These are phyloP conservation scores for Eupeodes corollae DNA, from an alignment of 1,140 invertebrate species.

Conservation along the genomic window DNA sequence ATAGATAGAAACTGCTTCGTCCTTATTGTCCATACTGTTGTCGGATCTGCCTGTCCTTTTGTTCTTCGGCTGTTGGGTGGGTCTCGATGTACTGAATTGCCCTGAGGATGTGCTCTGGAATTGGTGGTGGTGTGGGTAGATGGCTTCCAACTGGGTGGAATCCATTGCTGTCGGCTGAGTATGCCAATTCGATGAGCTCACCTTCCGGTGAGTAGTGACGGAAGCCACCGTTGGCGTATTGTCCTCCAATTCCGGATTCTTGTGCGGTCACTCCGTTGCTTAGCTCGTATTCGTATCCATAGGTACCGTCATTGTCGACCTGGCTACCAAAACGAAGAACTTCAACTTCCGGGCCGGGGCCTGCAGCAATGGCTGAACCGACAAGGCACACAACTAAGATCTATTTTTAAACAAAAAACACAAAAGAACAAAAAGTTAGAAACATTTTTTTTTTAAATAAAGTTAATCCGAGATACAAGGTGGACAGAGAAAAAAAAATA, in stretches of 20 bases:
- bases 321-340: slow-evolving; percentile 24
- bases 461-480: not conserved
- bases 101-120: slow-evolving; percentile 56
- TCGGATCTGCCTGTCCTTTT: too few relatives aligned
- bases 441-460: slow-evolving; percentile 1
- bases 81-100: slow-evolving; percentile 48
- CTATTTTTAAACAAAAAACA: slow-evolving; percentile 1
- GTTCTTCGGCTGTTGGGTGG: slow-evolving; percentile 36
- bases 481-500: not conserved
- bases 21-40: too few relatives aligned
- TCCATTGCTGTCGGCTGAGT: slow-evolving; percentile 67
- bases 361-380: slow-evolving; percentile 12
- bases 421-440: not conserved
- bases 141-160: slow-evolving; percentile 62
- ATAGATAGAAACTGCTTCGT: too few relatives aligned
- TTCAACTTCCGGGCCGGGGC: slow-evolving; percentile 18
- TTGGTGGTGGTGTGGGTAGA: slow-evolving; percentile 64
- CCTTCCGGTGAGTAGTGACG: slow-evolving; percentile 37
- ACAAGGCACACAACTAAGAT: slow-evolving; percentile 10
- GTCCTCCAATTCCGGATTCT: slow-evolving; percentile 41
- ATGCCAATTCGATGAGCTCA: slow-evolving; percentile 41
- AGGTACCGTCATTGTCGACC: slow-evolving; percentile 46
- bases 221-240: slow-evolving; percentile 27
- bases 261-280: slow-evolving; percentile 50
- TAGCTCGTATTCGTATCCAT: slow-evolving; percentile 42